Conservation (phyloP, 2,888 invertebrate species). For the Platerodrilus igneus region DNA sequence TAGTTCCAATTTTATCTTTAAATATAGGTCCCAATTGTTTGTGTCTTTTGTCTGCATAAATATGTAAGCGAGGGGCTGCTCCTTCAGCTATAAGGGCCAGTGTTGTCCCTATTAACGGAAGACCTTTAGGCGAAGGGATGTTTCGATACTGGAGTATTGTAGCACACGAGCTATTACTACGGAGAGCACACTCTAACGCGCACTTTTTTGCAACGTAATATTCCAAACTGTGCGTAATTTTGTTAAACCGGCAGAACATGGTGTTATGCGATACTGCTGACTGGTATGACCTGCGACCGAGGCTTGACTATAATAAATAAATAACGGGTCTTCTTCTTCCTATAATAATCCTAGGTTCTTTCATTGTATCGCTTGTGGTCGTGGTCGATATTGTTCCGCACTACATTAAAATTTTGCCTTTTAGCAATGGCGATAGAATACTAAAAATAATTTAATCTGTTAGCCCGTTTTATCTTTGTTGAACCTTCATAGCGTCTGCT, state of each 20-base stretch:
- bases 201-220: constrained; percentile 9
- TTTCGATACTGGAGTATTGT: constrained; percentile 21
- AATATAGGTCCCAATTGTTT: constrained; percentile 73
- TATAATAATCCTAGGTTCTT: constrained; percentile 20
- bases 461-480: too few relatives aligned
- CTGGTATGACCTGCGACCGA: constrained; percentile 25
- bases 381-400: neutral
- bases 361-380: constrained; percentile 8
- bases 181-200: neutral
- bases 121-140: constrained; percentile 47
- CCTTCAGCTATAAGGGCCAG: constrained; percentile 53
- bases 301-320: constrained; percentile 24
- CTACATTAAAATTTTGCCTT: constrained; percentile 2
- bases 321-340: constrained; percentile 26
- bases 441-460: too few relatives aligned
- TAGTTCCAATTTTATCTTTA: constrained; percentile 68
- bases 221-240: constrained; percentile 14
- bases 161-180: neutral
- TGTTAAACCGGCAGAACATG: constrained; percentile 24
- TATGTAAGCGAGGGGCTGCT: constrained; percentile 61
- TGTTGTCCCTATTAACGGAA: constrained; percentile 51
- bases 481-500: too few relatives aligned
- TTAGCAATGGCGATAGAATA: neutral
- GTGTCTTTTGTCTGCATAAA: constrained; percentile 71
- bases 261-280: constrained; percentile 22